Conservation (phyloP, 2,113 vertebrate genomes). For the Pristiophorus japonicus region DNA sequence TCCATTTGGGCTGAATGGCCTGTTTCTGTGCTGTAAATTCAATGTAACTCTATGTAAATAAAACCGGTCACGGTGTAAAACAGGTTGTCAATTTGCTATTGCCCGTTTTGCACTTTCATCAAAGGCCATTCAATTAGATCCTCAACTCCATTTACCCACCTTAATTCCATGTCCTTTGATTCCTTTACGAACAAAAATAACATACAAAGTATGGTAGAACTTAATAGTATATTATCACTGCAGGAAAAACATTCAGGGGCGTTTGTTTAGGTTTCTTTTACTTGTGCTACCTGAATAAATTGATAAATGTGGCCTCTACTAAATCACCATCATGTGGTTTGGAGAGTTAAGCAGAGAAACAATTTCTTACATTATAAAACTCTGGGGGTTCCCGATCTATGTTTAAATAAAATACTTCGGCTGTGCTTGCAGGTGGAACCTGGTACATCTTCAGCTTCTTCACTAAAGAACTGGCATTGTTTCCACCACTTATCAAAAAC, state of each 20-base stretch:
- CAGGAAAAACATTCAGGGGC: background rate
- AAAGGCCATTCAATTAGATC: background rate
- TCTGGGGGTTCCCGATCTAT: background rate
- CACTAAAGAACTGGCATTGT: background rate
- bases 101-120: background rate
- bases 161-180: background rate
- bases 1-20: background rate
- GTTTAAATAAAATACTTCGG: background rate
- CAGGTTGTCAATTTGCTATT: background rate
- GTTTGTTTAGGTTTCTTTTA: background rate
- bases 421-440: constrained; percentile 1
- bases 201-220: background rate
- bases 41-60: background rate
- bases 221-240: background rate
- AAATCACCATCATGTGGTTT: background rate
- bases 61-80: background rate
- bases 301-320: background rate
- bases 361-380: background rate
- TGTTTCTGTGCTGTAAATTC: background rate
- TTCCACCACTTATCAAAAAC: background rate
- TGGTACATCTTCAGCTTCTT: background rate
- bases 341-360: background rate
- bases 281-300: background rate
- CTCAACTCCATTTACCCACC: background rate
- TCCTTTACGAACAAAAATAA: background rate